Evolutionary conservation across 2,113 vertebrate genomes (phyloP).

Genomic region (Sitta europaea): DNA sequence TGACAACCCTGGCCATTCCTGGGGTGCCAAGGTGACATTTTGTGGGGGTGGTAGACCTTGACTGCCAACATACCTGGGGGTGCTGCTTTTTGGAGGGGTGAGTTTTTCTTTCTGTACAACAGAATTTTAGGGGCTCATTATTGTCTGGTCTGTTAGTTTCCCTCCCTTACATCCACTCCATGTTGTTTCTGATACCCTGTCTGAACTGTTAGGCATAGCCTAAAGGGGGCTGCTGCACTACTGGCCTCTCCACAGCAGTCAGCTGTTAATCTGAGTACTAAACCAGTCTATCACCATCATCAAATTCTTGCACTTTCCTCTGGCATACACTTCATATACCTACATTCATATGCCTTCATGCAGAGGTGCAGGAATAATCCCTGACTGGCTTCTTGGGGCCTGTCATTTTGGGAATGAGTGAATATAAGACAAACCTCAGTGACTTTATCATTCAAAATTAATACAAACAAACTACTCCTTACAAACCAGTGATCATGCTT

Average conservation of each 20-base stretch:
- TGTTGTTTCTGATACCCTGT: neutral
- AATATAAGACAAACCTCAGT: neutral
- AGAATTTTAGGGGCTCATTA: neutral
- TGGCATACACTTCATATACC: neutral
- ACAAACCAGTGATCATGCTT: neutral
- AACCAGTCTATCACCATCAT: neutral
- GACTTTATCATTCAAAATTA: neutral
- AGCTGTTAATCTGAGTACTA: neutral
- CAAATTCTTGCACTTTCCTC: neutral
- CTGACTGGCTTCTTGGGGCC: neutral
- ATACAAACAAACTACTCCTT: neutral
- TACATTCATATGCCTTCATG: neutral
- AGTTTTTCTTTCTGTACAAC: neutral
- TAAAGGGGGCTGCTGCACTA: conserved; percentile 17
- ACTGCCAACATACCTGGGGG: fast-evolving
- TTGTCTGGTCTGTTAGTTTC: neutral
- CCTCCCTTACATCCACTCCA: neutral
- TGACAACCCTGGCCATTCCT: neutral
- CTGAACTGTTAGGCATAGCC: neutral
- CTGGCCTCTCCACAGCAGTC: neutral
- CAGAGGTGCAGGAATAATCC: neutral
- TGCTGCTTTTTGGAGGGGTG: neutral
- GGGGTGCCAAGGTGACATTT: neutral
- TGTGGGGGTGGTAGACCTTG: neutral
- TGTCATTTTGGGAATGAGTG: fast-evolving